phyloP scores from a whole-genome alignment of 23 tunicate genomes.

The Ascidia mentula region DNA sequence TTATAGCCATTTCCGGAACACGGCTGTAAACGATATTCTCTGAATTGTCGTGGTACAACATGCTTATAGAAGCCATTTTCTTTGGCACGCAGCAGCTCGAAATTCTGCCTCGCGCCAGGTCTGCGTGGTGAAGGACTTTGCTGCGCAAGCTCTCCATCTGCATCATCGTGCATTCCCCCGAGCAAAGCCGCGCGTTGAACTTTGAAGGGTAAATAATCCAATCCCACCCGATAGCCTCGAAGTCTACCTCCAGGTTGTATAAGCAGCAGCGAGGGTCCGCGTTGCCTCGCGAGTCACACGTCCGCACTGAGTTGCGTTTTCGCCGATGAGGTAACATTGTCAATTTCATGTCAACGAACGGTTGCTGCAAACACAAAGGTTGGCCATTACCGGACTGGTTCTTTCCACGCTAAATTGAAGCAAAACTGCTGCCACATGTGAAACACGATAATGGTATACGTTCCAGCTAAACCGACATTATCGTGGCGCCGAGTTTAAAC shows the following conservation, averaged over 20 bases:
- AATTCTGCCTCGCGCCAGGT: conserved; percentile 7
- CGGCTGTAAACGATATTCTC: conserved; percentile 64
- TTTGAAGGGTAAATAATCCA: conserved; percentile 51
- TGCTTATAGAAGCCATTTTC: conserved; percentile 40
- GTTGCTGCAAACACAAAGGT: conserved; percentile 61
- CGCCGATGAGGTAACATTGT: conserved; percentile 17
- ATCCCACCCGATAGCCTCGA: conserved; percentile 61
- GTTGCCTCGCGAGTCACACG: conserved; percentile 23
- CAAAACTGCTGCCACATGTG: no score
- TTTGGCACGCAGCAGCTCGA: conserved; percentile 65
- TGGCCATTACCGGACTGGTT: no score
- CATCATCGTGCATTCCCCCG: conserved; percentile 59
- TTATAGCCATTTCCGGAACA: conserved; percentile 68
- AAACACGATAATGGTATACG: no score
- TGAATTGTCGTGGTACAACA: conserved; percentile 65
- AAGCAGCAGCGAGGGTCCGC: conserved; percentile 43
- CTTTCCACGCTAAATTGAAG: no score
- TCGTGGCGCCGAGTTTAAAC: no score
- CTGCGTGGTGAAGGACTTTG: conserved; percentile 29
- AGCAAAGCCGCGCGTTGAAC: conserved; percentile 56
- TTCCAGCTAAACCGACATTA: no score
- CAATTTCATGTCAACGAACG: conserved; percentile 51
- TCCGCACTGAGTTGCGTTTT: conserved; percentile 23
- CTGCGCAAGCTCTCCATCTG: conserved; percentile 20
- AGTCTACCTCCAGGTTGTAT: conserved; percentile 46